Percentiles rank a stretch among this genome's conserved stretches.
Evolutionary conservation across 2,888 invertebrate species (phyloP).

Genomic region (Dolichomitus sp.): DNA sequence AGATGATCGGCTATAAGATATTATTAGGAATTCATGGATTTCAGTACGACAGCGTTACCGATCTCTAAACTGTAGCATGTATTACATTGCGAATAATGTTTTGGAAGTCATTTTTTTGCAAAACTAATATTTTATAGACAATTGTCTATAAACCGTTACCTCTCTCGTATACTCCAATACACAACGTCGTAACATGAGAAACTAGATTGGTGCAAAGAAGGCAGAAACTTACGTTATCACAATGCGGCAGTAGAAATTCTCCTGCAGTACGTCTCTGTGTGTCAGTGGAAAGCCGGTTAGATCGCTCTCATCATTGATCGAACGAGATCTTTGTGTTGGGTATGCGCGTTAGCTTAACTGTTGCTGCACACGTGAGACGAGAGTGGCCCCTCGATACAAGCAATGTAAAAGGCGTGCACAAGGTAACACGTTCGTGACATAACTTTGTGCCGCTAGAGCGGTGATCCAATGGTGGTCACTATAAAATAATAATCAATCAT

Average conservation of each 20-base stretch:
- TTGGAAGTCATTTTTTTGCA: conserved; percentile 10
- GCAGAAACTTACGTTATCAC: conserved; percentile 52
- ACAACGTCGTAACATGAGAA: conserved; percentile 30
- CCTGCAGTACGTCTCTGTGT: conserved; percentile 20
- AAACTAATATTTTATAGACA: not conserved
- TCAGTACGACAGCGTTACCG: too few species aligned
- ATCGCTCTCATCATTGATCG: conserved; percentile 63
- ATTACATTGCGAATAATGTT: conserved; percentile 4
- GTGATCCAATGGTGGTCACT: not conserved
- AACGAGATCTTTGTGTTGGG: conserved; percentile 54
- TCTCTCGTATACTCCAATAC: conserved; percentile 1
- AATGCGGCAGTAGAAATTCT: conserved; percentile 60
- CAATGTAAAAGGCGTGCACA: conserved; percentile 64
- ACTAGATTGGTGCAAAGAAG: not conserved
- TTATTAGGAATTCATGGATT: too few species aligned
- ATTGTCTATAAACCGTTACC: not conserved
- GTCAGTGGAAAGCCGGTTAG: conserved; percentile 53
- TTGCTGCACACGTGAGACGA: conserved; percentile 54
- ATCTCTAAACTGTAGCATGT: too few species aligned
- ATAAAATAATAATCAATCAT: not conserved
- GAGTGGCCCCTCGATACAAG: conserved; percentile 54
- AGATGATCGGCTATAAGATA: too few species aligned
- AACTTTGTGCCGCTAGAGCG: conserved; percentile 26
- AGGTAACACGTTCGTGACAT: conserved; percentile 65
- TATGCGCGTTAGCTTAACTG: conserved; percentile 1